phyloP scores from a whole-genome alignment of 2,888 invertebrate species.

The Rotaria sp. region DNA sequence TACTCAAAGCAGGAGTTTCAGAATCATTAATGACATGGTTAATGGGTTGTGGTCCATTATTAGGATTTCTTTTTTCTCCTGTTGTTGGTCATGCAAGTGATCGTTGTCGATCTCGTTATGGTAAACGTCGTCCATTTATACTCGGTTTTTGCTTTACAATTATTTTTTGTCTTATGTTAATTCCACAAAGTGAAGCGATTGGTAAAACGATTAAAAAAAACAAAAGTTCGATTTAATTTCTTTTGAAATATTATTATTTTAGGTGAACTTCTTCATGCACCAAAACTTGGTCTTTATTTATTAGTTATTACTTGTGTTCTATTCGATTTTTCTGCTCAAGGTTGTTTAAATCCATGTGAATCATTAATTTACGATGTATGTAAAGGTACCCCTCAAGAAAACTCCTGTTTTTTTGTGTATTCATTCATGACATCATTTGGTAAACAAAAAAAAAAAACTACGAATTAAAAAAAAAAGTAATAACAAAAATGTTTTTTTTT shows the following conservation, averaged over 20 bases:
- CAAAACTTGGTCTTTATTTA: background rate
- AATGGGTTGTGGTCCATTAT: slow-evolving; percentile 56
- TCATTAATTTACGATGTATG: slow-evolving; percentile 47
- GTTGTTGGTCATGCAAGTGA: slow-evolving; percentile 56
- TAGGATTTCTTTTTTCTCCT: slow-evolving; percentile 55
- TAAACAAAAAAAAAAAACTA: background rate
- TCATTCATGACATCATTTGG: slow-evolving; percentile 46
- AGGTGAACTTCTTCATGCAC: background rate
- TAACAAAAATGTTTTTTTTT: background rate
- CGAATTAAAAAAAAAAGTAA: background rate
- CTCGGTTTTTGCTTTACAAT: slow-evolving; percentile 52
- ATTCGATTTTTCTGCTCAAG: slow-evolving; percentile 43
- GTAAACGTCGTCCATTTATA: slow-evolving; percentile 57
- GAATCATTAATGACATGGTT: slow-evolving; percentile 56
- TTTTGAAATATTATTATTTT: background rate
- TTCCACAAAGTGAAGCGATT: slow-evolving; percentile 47
- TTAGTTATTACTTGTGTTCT: slow-evolving; percentile 42
- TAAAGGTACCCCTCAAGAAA: slow-evolving; percentile 43
- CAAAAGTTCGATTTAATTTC: background rate
- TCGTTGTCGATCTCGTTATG: slow-evolving; percentile 45
- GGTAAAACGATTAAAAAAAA: background rate
- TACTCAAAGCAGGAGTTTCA: slow-evolving; percentile 56
- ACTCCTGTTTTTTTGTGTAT: slow-evolving; percentile 47
- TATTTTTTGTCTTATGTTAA: slow-evolving; percentile 52
- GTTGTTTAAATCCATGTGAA: slow-evolving; percentile 49